Conservation (phyloP, 2,888 invertebrate species). For the Leptinotarsa rubiginosa region DNA sequence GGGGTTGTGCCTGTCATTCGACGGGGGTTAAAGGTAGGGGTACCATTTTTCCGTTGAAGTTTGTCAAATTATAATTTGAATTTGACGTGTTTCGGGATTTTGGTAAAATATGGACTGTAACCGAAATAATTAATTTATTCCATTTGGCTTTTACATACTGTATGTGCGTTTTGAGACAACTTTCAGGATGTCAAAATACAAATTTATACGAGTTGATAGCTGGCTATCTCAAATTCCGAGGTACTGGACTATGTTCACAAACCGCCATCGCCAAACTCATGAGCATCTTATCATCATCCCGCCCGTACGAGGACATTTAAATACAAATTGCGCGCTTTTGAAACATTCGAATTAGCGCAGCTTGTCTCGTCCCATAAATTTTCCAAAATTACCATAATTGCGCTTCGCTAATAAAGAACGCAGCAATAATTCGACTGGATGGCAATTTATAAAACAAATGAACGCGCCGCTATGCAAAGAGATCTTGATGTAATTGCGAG, state of each 20-base stretch:
- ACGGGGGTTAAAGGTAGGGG: too few species aligned
- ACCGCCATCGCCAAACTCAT: neutral
- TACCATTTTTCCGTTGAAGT: too few species aligned
- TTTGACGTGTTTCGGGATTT: too few species aligned
- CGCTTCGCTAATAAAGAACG: conserved; percentile 16
- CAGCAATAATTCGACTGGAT: conserved; percentile 22
- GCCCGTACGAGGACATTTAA: neutral
- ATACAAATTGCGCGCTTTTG: conserved; percentile 11
- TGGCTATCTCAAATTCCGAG: too few species aligned
- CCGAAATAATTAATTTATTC: too few species aligned
- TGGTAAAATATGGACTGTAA: too few species aligned
- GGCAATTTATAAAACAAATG: conserved; percentile 30
- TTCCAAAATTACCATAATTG: conserved; percentile 29
- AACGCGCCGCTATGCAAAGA: conserved; percentile 36
- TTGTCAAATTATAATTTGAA: too few species aligned
- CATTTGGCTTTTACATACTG: too few species aligned
- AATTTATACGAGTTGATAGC: too few species aligned
- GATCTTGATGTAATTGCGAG: conserved; percentile 42
- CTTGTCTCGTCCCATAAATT: conserved; percentile 12
- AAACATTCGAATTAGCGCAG: conserved; percentile 3
- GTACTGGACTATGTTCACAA: neutral
- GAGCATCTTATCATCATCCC: neutral
- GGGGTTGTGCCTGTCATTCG: too few species aligned
- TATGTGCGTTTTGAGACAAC: too few species aligned
- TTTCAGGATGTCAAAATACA: too few species aligned